Percentiles rank a stretch among this genome's conserved stretches.
phyloP scores from a whole-genome alignment of 92 coral and sea anemone species.

The Phenganax marumi region DNA sequence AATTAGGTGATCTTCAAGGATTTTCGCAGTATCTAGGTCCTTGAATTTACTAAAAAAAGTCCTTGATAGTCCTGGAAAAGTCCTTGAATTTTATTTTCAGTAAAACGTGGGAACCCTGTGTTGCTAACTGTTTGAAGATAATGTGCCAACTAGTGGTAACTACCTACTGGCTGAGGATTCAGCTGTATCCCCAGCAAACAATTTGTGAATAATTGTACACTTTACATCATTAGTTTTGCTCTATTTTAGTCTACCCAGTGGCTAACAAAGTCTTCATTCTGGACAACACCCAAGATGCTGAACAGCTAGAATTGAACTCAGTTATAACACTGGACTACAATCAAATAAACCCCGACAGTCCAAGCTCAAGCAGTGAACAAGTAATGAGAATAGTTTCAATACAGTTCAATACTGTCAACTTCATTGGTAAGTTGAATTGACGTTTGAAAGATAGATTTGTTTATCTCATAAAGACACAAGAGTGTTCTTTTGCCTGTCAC shows the following conservation, averaged over 20 bases:
- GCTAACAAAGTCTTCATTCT: conserved; percentile 32
- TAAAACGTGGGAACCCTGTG: too few species aligned
- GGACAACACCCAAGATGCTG: conserved; percentile 17
- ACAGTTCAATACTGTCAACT: conserved; percentile 78
- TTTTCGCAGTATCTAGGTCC: too few species aligned
- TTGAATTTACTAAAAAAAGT: too few species aligned
- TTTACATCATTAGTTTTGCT: neutral
- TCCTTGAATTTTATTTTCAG: too few species aligned
- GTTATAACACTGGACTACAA: conserved; percentile 79
- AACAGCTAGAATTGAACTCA: conserved; percentile 59
- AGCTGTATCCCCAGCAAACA: too few species aligned
- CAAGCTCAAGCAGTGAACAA: conserved; percentile 61
- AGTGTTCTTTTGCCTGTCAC: too few species aligned
- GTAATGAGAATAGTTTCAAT: conserved; percentile 71
- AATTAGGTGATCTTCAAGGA: too few species aligned
- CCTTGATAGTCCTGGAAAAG: too few species aligned
- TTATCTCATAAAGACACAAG: neutral
- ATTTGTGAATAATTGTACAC: neutral
- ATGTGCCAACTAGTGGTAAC: too few species aligned
- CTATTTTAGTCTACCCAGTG: neutral
- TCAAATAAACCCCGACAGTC: conserved; percentile 73
- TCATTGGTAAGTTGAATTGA: conserved; percentile 66
- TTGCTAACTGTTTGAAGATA: too few species aligned
- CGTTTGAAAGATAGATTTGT: neutral
- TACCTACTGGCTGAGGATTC: too few species aligned